Base-by-base conservation (phyloP, 2,113 vertebrate species). In the Channa argus region DNA sequence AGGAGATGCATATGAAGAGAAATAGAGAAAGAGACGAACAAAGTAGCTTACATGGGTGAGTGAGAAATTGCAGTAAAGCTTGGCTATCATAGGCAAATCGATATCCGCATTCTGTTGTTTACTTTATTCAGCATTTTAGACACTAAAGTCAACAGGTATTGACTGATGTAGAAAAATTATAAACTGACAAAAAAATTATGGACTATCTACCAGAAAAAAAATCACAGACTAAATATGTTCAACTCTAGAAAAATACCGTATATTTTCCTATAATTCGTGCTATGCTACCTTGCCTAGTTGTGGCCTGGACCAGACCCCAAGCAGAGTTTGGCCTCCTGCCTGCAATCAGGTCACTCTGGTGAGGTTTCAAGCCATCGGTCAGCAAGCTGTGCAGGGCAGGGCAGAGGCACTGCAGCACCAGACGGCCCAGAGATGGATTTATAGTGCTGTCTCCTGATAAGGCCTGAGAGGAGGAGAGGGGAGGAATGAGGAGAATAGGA, bases 281-380 rank as follows among this genome's bases (percentile, higher is more conserved):
- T 14, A 34, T 34, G 14, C 10, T 91, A 98, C 98, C 97, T 92
- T 95, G 92, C 80, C 93, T 96, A 51, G 95, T 95, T 0, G 97
- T 97, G 0, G 96, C 96, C 91, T 97, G 96, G 67, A 99, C 95
- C 63, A 99, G 92, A 0, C 95, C 94, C 97, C 97, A 99, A 38
- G 97, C 94, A 3, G 96, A 97, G 53, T 95, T 97, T 50, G 93
- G 94, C 82, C 97, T 93, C 85, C 97, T 95, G 70, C 98, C 98
- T 0, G 96, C 94, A 81, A 99, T 98, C 7, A 99, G 87, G 62
- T 99, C 98, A 91, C 96, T 98, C 93, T 96, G 96, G 91, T 97
- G 96, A 0, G 97, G 97, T 88, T 97, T 99, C 71, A 99, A 92
- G 47, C 97, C 96, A 0, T 99, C 96, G 0, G 93, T 94, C 90